Conservation (phyloP, 2,113 vertebrate genomes). For the Tragelaphus scriptus region DNA sequence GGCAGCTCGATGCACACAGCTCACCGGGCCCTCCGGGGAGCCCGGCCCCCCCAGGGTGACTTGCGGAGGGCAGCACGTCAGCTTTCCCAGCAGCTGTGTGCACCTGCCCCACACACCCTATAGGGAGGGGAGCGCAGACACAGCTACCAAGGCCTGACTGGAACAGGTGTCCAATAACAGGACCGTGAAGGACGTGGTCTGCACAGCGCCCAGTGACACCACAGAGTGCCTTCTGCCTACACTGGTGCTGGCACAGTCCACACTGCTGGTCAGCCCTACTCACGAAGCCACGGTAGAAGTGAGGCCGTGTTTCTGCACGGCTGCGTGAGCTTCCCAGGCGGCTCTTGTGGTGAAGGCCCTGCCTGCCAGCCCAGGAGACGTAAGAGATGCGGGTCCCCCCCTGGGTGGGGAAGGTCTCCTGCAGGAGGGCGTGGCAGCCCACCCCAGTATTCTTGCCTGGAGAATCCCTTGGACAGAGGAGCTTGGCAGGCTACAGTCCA, state of each 20-base stretch:
- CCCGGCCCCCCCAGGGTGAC: not conserved
- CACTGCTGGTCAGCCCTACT: rapidly evolving
- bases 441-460: not conserved
- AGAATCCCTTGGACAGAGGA: not conserved
- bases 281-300: rapidly evolving
- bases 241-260: rapidly evolving
- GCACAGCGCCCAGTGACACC: rapidly evolving
- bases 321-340: not conserved
- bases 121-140: no score
- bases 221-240: rapidly evolving
- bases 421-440: not conserved
- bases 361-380: not conserved
- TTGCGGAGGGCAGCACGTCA: not conserved
- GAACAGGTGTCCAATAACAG: rapidly evolving
- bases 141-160: rapidly evolving
- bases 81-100: rapidly evolving
- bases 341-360: not conserved
- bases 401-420: not conserved
- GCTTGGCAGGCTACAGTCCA: not conserved
- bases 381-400: rapidly evolving
- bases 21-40: rapidly evolving
- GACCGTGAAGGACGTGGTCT: rapidly evolving
- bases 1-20: rapidly evolving
- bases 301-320: rapidly evolving
- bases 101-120: rapidly evolving